These are phyloP conservation scores for Lordiphosa clarofinis DNA, from an alignment of 1,140 invertebrate genomes.

Conservation along the genomic window DNA sequence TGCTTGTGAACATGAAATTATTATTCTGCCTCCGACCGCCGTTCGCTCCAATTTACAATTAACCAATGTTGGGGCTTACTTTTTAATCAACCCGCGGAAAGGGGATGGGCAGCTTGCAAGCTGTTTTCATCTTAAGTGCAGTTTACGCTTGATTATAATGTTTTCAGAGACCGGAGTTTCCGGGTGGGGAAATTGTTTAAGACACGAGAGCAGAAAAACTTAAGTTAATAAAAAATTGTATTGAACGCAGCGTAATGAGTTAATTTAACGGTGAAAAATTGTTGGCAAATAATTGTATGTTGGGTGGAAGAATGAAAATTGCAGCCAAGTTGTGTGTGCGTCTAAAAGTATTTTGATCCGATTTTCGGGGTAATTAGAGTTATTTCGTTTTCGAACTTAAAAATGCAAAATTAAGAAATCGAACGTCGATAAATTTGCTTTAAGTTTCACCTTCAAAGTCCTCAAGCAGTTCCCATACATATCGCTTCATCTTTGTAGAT, in stretches of 20 bases:
- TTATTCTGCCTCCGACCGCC: slow-evolving; percentile 51
- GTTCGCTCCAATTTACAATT: slow-evolving; percentile 64
- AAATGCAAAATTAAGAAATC: too few relatives aligned
- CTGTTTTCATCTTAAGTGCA: slow-evolving; percentile 63
- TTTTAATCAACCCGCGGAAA: slow-evolving; percentile 55
- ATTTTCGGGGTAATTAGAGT: too few relatives aligned
- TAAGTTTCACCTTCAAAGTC: too few relatives aligned
- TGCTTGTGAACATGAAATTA: slow-evolving; percentile 79
- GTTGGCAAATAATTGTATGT: not conserved
- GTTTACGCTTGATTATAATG: slow-evolving; percentile 71
- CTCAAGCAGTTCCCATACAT: too few relatives aligned
- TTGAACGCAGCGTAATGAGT: slow-evolving; percentile 12
- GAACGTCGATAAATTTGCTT: too few relatives aligned
- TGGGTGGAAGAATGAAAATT: too few relatives aligned
- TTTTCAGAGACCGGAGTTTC: slow-evolving; percentile 49
- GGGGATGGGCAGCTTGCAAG: slow-evolving; percentile 24
- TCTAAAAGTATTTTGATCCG: too few relatives aligned
- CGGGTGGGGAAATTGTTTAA: slow-evolving; percentile 40
- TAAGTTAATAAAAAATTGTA: not conserved
- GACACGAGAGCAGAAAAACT: slow-evolving; percentile 6
- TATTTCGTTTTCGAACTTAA: too few relatives aligned
- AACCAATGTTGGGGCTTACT: slow-evolving; percentile 45
- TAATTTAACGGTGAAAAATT: not conserved
- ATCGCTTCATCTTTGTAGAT: too few relatives aligned
- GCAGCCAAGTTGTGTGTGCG: too few relatives aligned